A percentile compares a stretch with the other conserved stretches of the same genome.
These are phyloP conservation scores for Calliopsis andreniformis DNA, from an alignment of 1,140 invertebrate species.

Conservation along the genomic window DNA sequence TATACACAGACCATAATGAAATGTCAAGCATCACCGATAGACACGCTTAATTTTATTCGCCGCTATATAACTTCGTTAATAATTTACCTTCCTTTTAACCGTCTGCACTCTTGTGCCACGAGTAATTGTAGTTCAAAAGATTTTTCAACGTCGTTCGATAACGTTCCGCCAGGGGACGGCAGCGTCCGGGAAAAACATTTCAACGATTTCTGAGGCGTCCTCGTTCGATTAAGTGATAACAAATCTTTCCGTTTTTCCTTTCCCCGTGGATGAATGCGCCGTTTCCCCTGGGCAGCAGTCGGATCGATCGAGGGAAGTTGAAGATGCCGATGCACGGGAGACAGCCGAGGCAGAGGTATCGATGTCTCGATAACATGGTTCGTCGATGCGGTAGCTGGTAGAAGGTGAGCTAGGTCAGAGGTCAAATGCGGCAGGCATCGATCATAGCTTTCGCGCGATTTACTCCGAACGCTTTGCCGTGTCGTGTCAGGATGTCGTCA, in stretches of 20 bases:
- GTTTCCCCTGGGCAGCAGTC: constrained; percentile 26
- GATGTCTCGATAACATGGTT: constrained; percentile 59
- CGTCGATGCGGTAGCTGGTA: constrained; percentile 32
- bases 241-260: constrained; percentile 22
- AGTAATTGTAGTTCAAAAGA: constrained; percentile 44
- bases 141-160: constrained; percentile 25
- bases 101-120: background rate
- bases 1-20: constrained; percentile 60
- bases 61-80: constrained; percentile 59
- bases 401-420: constrained; percentile 32
- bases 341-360: constrained; percentile 52
- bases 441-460: constrained; percentile 67
- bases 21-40: constrained; percentile 62
- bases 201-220: background rate
- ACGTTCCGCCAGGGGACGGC: background rate
- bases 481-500: constrained; percentile 40
- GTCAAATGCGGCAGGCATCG: constrained; percentile 57
- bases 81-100: constrained; percentile 47
- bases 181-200: constrained; percentile 10
- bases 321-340: constrained; percentile 46
- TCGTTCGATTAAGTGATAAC: constrained; percentile 30
- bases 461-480: constrained; percentile 45
- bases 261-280: background rate
- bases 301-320: constrained; percentile 48
- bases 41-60: constrained; percentile 61